Percentiles rank a stretch among this genome's conserved stretches.
Conservation (phyloP, 2,113 vertebrate genomes). For the Sorex araneus region DNA sequence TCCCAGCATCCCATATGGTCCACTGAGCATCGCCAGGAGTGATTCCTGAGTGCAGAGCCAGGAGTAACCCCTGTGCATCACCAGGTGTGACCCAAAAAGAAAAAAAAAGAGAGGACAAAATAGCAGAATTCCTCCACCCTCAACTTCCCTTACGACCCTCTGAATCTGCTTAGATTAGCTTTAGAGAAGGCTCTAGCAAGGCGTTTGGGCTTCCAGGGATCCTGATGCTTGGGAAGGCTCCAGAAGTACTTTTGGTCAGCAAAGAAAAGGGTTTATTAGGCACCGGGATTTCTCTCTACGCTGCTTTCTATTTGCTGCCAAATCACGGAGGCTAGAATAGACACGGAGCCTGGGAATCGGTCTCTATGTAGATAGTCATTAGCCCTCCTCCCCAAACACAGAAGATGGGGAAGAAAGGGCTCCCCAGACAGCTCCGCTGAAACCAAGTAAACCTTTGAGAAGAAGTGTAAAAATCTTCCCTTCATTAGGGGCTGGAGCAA, state of each 20-base stretch:
- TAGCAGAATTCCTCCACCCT: not conserved
- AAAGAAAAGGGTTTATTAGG: not conserved
- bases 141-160: not conserved
- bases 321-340: not conserved
- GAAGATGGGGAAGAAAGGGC: not conserved
- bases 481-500: too few relatives aligned
- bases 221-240: not conserved
- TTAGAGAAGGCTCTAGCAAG: not conserved
- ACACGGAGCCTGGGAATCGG: not conserved
- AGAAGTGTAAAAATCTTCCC: too few relatives aligned
- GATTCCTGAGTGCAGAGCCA: too few relatives aligned
- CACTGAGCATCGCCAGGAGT: too few relatives aligned
- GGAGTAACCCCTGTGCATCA: too few relatives aligned
- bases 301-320: conserved; percentile 29
- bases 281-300: conserved; percentile 35
- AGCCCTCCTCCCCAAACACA: not conserved
- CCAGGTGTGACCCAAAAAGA: too few relatives aligned
- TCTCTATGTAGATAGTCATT: not conserved
- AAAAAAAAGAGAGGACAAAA: conserved; percentile 23
- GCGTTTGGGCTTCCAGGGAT: not conserved
- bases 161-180: not conserved
- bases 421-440: not conserved
- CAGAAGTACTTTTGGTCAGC: not conserved
- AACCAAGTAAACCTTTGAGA: not conserved
- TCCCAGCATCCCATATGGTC: too few relatives aligned